Evolutionary conservation across 1,140 invertebrate species (phyloP).

Genomic region (Pseudobourletiella spinata): DNA sequence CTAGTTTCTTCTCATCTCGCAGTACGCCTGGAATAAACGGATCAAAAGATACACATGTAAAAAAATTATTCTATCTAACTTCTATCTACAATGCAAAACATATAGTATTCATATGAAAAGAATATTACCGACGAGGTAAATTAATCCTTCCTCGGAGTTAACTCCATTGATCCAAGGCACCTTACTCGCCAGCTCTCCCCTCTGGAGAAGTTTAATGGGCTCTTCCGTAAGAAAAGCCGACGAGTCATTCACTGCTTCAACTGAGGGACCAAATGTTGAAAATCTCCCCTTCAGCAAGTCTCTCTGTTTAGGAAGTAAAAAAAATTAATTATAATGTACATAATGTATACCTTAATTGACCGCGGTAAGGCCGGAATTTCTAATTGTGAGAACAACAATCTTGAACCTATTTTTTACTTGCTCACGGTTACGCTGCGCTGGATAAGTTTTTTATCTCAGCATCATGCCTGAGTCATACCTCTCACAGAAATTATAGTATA

Average conservation of each 20-base stretch:
- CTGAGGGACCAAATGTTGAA: conserved; percentile 55
- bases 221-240: conserved; percentile 52
- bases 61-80: too few relatives aligned
- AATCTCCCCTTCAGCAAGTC: conserved; percentile 51
- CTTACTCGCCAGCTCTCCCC: conserved; percentile 44
- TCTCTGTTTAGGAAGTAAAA: conserved; percentile 45
- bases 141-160: conserved; percentile 16
- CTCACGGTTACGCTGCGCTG: too few relatives aligned
- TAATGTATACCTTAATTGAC: background rate
- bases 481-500: too few relatives aligned
- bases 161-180: conserved; percentile 54
- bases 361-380: background rate
- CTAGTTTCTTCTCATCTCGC: background rate
- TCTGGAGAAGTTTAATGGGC: conserved; percentile 46
- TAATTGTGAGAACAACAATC: background rate
- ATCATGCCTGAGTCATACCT: too few relatives aligned
- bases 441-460: too few relatives aligned
- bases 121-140: too few relatives aligned
- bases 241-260: conserved; percentile 54
- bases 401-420: too few relatives aligned
- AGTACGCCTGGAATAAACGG: background rate
- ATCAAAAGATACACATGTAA: too few relatives aligned
- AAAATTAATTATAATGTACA: background rate
- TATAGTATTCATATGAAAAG: too few relatives aligned
- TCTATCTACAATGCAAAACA: too few relatives aligned